Conservation (phyloP, 1,140 invertebrate genomes). For the Cotesia vestalis region DNA sequence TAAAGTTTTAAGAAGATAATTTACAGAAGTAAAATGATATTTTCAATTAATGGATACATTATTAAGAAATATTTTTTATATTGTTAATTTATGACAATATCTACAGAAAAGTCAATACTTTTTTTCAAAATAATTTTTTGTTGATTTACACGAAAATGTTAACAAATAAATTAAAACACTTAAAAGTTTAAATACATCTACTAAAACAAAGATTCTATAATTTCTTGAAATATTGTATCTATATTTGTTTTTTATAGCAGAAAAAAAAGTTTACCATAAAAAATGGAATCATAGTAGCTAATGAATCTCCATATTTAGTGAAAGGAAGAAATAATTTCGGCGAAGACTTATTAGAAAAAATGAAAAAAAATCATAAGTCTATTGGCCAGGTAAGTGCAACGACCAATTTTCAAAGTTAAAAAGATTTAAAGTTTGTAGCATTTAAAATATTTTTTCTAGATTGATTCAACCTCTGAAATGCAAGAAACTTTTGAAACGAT, state of each 20-base stretch:
- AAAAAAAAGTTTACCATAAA: constrained; percentile 36
- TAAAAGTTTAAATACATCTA: no score
- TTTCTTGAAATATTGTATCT: not conserved
- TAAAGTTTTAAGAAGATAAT: no score
- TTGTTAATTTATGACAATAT: no score
- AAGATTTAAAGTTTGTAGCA: not conserved
- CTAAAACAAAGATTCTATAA: no score
- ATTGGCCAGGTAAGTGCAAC: constrained; percentile 38
- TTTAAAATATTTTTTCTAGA: constrained; percentile 39
- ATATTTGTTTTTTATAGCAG: not conserved
- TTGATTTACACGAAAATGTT: no score
- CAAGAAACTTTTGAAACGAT: constrained; percentile 59
- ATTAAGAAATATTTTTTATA: no score
- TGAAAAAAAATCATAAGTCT: constrained; percentile 30
- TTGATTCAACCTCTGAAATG: constrained; percentile 62
- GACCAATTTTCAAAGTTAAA: not conserved
- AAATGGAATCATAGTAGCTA: constrained; percentile 33
- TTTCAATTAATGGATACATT: no score
- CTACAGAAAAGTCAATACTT: no score
- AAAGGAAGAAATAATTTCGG: constrained; percentile 29
- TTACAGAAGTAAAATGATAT: no score
- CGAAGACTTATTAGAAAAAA: constrained; percentile 26
- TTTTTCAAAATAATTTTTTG: no score
- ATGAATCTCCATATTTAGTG: not conserved
- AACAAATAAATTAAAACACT: no score